Conservation (phyloP, 2,888 invertebrate species). For the Monopis laevigella region DNA sequence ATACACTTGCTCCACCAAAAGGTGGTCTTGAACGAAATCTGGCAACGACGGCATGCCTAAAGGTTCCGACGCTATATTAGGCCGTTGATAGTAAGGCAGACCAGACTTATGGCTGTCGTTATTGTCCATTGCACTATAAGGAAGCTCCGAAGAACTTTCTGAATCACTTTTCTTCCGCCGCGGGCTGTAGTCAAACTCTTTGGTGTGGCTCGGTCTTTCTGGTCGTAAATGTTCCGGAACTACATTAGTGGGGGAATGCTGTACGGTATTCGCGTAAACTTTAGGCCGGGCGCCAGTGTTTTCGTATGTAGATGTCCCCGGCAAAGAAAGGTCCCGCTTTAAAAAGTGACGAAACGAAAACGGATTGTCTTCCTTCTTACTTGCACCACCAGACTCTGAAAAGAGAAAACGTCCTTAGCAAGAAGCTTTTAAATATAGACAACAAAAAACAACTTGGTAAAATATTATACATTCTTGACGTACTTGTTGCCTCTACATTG, state of each 20-base stretch:
- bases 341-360: constrained; percentile 89
- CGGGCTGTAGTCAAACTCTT: constrained; percentile 40
- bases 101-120: constrained; percentile 59
- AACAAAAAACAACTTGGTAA: constrained; percentile 57
- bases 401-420: constrained; percentile 32
- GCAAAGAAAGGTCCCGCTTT: constrained; percentile 69
- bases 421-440: constrained; percentile 47
- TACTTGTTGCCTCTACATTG: constrained; percentile 41
- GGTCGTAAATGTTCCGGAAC: constrained; percentile 41
- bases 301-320: constrained; percentile 68
- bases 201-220: constrained; percentile 44
- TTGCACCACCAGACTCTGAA: constrained; percentile 51
- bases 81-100: constrained; percentile 49
- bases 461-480: constrained; percentile 57
- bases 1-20: constrained; percentile 82
- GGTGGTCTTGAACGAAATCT: constrained; percentile 90
- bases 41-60: constrained; percentile 75
- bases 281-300: constrained; percentile 83
- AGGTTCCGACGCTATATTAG: constrained; percentile 52
- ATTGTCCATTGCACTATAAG: constrained; percentile 58
- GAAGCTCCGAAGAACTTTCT: constrained; percentile 55
- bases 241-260: constrained; percentile 54
- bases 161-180: constrained; percentile 48
- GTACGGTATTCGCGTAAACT: constrained; percentile 65
- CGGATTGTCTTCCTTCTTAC: constrained; percentile 76